Base-by-base conservation (phyloP, 2,888 invertebrate genomes). In the Chrysolina americana region DNA sequence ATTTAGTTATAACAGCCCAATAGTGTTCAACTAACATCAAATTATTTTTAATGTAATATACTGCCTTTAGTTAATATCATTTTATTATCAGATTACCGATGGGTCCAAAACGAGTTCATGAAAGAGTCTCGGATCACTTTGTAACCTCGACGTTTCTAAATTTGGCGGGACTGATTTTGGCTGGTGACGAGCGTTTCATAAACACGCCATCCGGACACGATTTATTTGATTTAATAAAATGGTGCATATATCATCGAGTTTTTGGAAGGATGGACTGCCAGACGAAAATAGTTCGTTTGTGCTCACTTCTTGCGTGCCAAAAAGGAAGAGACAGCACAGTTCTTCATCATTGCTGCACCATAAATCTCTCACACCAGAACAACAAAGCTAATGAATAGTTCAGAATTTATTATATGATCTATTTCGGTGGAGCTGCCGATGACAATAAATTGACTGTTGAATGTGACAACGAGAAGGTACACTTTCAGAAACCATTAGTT, bases 191-290 rank as follows among this genome's bases (percentile, higher is more conserved):
- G 19, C 73, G 73, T 72, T 74, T 79, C 79, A 80, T 80, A 80
- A 80, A 80, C 80, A 79, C 73, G 72, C 78, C 73, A 71, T 68
- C 69, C 74, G 68, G 80, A 75, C 78, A 75, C 77, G 76, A 78
- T 80, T 80, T 79, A 78, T 80, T 79, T 74, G 79, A 80, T 80
- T 79, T 79, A 79, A 78, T 80, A 79, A 78, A 79, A 79, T 79
- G 71, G 76, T 73, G 78, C 78, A 75, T 79, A 77, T 56, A 78
- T 80, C 80, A 77, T 72, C 44, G 76, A 72, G 76, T 78, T 79
- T 79, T 62, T 47, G 62, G 50, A 53, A 48, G 50, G 53, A 53
- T 50, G 28, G 53, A 66, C 66, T 66, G 50, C 50, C 66, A 66
- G 50, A 48, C 36, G 66, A 66, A 66, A 66, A 66, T 66, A 66